Conservation (phyloP, 1,140 invertebrate species). For the Drosophila ogumai region DNA sequence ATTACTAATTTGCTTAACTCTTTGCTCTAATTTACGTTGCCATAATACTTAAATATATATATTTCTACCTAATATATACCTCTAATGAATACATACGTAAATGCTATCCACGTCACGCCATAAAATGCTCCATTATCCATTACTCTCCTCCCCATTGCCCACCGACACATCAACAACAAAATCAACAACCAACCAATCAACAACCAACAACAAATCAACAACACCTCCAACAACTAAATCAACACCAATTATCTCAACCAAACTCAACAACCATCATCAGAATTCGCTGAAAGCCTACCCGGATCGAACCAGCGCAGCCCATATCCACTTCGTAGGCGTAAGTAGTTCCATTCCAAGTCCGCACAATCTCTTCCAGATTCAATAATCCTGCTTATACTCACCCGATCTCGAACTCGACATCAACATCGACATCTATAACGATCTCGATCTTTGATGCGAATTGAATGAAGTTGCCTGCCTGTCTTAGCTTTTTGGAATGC, state of each 20-base stretch:
- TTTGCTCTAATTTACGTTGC: conserved; percentile 1
- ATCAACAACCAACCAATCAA: conserved; percentile 15
- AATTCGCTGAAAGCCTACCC: conserved; percentile 94
- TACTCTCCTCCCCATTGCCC: conserved; percentile 50
- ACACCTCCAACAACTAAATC: conserved; percentile 42
- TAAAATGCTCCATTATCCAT: conserved; percentile 56
- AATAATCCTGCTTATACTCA: conserved; percentile 39
- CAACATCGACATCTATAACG: conserved; percentile 1
- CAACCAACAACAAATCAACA: conserved; percentile 39
- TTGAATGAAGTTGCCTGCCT: conserved; percentile 34
- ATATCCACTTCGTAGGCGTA: conserved; percentile 92
- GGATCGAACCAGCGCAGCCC: conserved; percentile 92
- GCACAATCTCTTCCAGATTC: conserved; percentile 58
- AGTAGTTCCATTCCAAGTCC: conserved; percentile 86
- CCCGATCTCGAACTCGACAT: conserved; percentile 3
- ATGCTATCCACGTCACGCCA: conserved; percentile 64
- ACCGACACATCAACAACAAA: conserved; percentile 40
- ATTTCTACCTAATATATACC: conserved; percentile 12
- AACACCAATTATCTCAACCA: conserved; percentile 40
- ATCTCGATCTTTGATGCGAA: conserved; percentile 18
- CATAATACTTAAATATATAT: background rate
- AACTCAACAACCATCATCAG: conserved; percentile 85
- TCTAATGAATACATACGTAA: conserved; percentile 22
- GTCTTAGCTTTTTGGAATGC: conserved; percentile 32
- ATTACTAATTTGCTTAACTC: conserved; percentile 2